Percentiles rank a stretch among this genome's conserved stretches.
Conservation (phyloP, 2,888 invertebrate genomes). For the Dryobota labecula region DNA sequence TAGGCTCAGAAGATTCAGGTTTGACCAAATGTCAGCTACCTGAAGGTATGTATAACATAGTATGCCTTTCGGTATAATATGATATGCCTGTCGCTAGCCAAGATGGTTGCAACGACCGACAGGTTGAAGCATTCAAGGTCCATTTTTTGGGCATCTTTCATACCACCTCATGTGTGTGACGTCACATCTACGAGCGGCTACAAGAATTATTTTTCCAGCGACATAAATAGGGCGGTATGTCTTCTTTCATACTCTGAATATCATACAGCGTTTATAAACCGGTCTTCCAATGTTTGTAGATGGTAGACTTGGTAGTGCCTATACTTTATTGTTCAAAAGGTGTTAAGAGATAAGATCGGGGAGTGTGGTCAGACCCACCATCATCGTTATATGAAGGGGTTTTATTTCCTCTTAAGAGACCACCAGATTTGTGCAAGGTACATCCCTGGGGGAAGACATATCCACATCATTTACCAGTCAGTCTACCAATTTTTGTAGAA, state of each 20-base stretch:
- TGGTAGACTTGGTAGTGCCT: background rate
- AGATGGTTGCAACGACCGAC: background rate
- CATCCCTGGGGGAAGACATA: background rate
- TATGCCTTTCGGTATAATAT: background rate
- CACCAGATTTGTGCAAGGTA: background rate
- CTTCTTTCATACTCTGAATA: background rate
- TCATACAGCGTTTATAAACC: background rate
- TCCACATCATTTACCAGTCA: background rate
- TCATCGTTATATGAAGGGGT: background rate
- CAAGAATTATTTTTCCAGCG: background rate
- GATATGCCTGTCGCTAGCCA: background rate
- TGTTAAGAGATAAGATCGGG: background rate
- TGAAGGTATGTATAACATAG: background rate
- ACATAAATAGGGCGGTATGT: background rate
- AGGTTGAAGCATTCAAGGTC: background rate
- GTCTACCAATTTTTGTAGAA: background rate
- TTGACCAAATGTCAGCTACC: background rate
- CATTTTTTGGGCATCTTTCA: background rate
- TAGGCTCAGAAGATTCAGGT: background rate
- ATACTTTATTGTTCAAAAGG: background rate
- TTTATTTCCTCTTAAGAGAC: background rate
- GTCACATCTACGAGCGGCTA: background rate
- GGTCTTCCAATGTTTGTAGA: background rate
- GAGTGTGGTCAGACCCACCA: background rate
- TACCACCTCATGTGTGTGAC: background rate